Evolutionary conservation across 2,888 invertebrate genomes (phyloP).

Genomic region (Steinernema scapterisci): DNA sequence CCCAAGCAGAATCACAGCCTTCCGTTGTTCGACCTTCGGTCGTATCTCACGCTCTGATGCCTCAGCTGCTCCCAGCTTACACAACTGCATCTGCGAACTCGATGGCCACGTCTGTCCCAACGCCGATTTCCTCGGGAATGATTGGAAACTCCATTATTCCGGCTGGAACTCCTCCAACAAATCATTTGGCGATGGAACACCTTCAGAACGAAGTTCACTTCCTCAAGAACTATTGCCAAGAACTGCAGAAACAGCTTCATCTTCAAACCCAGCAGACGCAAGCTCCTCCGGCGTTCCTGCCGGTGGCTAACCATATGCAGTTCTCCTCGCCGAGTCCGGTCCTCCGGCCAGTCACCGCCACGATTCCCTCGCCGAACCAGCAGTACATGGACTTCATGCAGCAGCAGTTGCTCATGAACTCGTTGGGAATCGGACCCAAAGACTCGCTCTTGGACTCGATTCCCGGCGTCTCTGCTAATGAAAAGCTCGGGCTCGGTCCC

Average conservation of each 20-base stretch:
- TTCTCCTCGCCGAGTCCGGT: conserved; percentile 3
- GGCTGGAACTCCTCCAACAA: background rate
- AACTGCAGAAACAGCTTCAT: background rate
- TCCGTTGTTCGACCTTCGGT: background rate
- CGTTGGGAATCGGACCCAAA: background rate
- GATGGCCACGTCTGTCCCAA: background rate
- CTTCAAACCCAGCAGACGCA: background rate
- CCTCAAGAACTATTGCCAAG: conserved; percentile 10
- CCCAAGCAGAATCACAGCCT: background rate
- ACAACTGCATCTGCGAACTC: background rate
- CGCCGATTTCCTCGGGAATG: background rate
- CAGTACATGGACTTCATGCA: background rate
- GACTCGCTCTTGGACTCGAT: background rate
- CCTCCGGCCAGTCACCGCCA: background rate
- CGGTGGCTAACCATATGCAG: background rate
- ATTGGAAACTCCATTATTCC: background rate
- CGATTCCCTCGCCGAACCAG: background rate
- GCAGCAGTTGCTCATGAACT: conserved; percentile 19
- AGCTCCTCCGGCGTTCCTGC: background rate
- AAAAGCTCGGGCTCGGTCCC: background rate
- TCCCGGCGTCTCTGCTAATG: background rate
- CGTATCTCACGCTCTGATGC: background rate
- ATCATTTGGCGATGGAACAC: background rate
- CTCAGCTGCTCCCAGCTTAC: background rate
- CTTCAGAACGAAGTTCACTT: conserved; percentile 17